phyloP scores from a whole-genome alignment of 2,797 vertebrate genomes.

The Mionectes olivaceus region DNA sequence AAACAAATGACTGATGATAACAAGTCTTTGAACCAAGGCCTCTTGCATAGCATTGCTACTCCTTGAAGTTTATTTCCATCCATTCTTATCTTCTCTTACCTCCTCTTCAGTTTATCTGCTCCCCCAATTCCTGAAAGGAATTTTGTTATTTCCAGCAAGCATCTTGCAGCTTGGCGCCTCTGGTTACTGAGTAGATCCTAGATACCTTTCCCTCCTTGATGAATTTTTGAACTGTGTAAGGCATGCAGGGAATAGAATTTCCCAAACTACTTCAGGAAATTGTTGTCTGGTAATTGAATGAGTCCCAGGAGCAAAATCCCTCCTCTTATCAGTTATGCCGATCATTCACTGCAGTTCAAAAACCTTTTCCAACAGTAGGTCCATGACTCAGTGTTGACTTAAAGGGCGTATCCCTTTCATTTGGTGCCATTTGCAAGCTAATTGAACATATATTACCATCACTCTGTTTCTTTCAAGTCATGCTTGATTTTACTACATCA shows the following conservation, averaged over 20 bases:
- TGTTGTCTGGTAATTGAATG: not conserved
- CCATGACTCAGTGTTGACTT: not conserved
- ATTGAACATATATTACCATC: not conserved
- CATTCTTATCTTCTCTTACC: slow-evolving; percentile 33
- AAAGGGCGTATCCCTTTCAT: not conserved
- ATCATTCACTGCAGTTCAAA: not conserved
- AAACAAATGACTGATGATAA: slow-evolving; percentile 13
- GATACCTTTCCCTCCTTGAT: not conserved
- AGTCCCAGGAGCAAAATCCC: not conserved
- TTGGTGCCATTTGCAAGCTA: not conserved
- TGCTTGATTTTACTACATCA: not conserved
- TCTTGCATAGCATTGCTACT: not conserved
- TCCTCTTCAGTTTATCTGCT: slow-evolving; percentile 7
- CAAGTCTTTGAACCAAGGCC: slow-evolving; percentile 20
- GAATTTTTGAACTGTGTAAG: not conserved
- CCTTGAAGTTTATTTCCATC: slow-evolving; percentile 27
- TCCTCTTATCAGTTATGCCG: not conserved
- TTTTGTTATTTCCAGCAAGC: not conserved
- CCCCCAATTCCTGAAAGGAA: not conserved
- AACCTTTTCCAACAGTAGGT: not conserved
- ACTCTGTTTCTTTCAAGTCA: not conserved
- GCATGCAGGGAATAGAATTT: not conserved
- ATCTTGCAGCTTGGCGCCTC: not conserved
- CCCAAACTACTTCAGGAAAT: not conserved
- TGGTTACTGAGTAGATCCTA: not conserved